phyloP scores from a whole-genome alignment of 2,888 invertebrate genomes.

The Hypomecis punctinalis region DNA sequence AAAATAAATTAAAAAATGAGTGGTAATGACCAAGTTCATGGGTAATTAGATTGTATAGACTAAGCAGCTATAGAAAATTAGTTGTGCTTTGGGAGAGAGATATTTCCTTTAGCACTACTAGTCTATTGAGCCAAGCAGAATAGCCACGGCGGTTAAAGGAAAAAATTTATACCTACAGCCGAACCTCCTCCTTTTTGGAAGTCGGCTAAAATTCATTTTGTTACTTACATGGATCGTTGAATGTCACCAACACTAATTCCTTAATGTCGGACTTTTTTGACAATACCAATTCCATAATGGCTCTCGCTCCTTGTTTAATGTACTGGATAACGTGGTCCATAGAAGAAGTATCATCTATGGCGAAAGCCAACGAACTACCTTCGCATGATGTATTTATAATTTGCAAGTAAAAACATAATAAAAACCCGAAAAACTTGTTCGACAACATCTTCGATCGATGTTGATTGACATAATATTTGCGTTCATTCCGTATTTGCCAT shows the following conservation, averaged over 20 bases:
- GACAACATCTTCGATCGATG: slow-evolving; percentile 18
- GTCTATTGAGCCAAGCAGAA: too few relatives aligned
- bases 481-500: too few relatives aligned
- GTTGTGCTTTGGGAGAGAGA: too few relatives aligned
- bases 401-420: slow-evolving; percentile 17
- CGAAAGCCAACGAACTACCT: slow-evolving; percentile 47
- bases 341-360: slow-evolving; percentile 53
- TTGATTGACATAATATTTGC: not conserved
- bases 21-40: too few relatives aligned
- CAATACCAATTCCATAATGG: slow-evolving; percentile 47
- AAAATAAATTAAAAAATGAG: too few relatives aligned
- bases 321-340: slow-evolving; percentile 48
- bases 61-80: too few relatives aligned
- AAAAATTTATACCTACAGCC: too few relatives aligned
- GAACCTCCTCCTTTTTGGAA: too few relatives aligned
- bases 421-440: not conserved
- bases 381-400: slow-evolving; percentile 39
- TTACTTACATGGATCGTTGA: slow-evolving; percentile 60
- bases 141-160: too few relatives aligned
- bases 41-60: too few relatives aligned
- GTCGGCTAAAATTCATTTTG: too few relatives aligned
- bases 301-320: slow-evolving; percentile 42
- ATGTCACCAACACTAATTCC: slow-evolving; percentile 54
- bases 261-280: slow-evolving; percentile 43
- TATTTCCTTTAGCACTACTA: too few relatives aligned